These are phyloP conservation scores for Camponotus pennsylvanicus DNA, from an alignment of 1,140 invertebrate genomes.

Conservation along the genomic window DNA sequence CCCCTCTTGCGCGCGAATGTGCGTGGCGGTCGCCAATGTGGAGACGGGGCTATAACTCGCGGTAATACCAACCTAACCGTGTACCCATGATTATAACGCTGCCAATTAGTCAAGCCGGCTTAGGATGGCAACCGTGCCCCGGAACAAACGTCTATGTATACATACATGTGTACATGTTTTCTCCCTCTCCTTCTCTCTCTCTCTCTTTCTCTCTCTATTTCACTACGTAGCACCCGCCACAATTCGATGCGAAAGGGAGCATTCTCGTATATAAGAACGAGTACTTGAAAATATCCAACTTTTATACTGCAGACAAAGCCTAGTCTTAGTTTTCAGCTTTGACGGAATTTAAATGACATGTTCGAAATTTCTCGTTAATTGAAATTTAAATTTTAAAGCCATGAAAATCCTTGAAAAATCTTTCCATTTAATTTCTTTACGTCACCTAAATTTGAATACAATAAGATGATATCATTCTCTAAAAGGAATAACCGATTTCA, in stretches of 20 bases:
- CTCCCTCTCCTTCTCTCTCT: too few relatives aligned
- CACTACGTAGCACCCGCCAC: neutral
- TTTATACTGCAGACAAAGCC: neutral
- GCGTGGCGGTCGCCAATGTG: constrained; percentile 74
- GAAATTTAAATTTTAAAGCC: neutral
- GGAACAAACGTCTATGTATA: constrained; percentile 72
- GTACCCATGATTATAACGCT: constrained; percentile 86
- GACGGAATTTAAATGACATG: neutral
- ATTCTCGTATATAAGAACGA: constrained; percentile 29
- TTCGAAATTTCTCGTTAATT: neutral
- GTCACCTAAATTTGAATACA: neutral
- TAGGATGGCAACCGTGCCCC: constrained; percentile 83
- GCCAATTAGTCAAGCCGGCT: constrained; percentile 87
- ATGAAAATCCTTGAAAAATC: neutral
- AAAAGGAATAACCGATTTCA: neutral
- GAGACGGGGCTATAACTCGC: constrained; percentile 85
- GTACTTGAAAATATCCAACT: constrained; percentile 1
- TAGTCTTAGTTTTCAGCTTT: neutral
- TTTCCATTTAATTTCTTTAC: neutral
- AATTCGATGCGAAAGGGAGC: neutral
- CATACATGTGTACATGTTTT: constrained; percentile 26
- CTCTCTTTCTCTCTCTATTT: too few relatives aligned
- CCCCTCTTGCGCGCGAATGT: constrained; percentile 76
- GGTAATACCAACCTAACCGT: constrained; percentile 86
- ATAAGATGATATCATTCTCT: neutral